phyloP scores from a whole-genome alignment of 1,140 invertebrate species.

The Nephila pilipes region DNA sequence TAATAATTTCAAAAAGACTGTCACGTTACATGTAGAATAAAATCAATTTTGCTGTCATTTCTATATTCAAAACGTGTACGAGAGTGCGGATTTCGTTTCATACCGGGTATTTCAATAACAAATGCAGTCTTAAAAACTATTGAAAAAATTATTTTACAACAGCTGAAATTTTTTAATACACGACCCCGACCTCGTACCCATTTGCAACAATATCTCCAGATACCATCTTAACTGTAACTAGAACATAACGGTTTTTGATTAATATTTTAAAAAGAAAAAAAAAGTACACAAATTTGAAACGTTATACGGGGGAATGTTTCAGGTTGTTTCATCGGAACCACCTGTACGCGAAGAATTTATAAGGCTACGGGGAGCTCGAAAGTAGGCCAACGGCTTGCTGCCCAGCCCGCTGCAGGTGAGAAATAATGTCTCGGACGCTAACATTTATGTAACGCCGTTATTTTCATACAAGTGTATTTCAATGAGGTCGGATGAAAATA shows the following conservation, averaged over 20 bases:
- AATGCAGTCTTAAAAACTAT: no score
- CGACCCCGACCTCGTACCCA: neutral
- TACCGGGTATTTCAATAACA: no score
- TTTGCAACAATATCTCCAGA: neutral
- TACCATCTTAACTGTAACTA: neutral
- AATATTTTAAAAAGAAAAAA: neutral
- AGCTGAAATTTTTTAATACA: no score
- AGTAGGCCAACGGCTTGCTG: constrained; percentile 19
- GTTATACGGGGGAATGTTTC: neutral
- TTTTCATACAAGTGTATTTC: neutral
- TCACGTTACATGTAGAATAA: no score
- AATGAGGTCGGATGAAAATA: neutral
- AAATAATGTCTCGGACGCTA: neutral
- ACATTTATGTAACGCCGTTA: neutral
- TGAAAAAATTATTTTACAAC: no score
- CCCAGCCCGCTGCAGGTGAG: neutral
- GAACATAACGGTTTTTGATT: neutral
- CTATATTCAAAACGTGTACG: no score
- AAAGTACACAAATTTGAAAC: neutral
- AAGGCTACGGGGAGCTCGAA: neutral
- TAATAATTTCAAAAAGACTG: no score
- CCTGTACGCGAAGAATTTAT: neutral
- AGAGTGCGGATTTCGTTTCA: no score
- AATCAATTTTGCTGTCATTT: no score
- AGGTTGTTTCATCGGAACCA: neutral